Percentiles rank a stretch among this genome's conserved stretches.
These are phyloP conservation scores for Macropis europaea DNA, from an alignment of 2,888 invertebrate species.

Conservation along the genomic window DNA sequence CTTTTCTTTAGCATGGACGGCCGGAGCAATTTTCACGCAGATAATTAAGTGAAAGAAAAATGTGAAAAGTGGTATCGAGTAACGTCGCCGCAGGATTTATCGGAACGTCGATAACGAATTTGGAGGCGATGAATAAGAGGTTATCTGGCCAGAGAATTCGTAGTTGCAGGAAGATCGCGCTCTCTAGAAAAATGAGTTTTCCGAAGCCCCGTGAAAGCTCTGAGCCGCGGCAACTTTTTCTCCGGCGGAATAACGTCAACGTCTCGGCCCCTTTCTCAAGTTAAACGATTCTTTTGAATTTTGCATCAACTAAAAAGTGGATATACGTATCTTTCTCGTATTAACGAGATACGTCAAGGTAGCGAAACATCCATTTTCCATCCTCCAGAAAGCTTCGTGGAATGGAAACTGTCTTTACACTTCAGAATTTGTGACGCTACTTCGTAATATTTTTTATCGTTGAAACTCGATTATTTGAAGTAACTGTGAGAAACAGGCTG, in stretches of 20 bases:
- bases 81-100: conserved; percentile 21
- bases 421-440: no score
- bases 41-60: background rate
- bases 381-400: background rate
- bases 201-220: background rate
- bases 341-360: background rate
- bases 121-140: conserved; percentile 20
- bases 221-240: background rate
- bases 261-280: background rate
- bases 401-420: background rate
- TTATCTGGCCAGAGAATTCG: conserved; percentile 25
- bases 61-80: background rate
- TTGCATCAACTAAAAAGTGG: background rate
- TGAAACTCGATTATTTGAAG: no score
- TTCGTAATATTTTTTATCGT: background rate
- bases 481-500: no score
- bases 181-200: conserved; percentile 16
- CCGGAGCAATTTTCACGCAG: background rate
- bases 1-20: background rate
- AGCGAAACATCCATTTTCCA: background rate
- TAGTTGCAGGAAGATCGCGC: background rate
- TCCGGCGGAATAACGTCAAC: background rate
- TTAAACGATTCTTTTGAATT: background rate
- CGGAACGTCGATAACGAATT: conserved; percentile 29
- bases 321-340: no score